Base-by-base conservation (phyloP, 1,140 invertebrate genomes). In the Diprion similis region DNA sequence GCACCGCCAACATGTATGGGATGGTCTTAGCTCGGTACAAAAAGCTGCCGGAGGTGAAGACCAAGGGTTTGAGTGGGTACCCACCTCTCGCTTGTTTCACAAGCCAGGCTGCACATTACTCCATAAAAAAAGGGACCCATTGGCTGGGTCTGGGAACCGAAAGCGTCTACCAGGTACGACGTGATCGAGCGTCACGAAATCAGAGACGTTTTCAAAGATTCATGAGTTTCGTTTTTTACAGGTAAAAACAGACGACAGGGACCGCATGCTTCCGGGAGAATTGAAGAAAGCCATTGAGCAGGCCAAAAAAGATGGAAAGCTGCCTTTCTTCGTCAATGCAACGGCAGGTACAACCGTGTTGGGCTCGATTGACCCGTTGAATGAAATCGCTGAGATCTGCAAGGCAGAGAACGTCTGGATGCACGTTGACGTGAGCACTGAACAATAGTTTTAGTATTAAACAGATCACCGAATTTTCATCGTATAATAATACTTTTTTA, bases 41-140 rank as follows among this genome's bases (percentile, higher is more conserved):
- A 51, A 85, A 86, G 37, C 92, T 92, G 74, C 97, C 97, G 0
- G 87, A 94, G 8, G 88, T 92, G 0, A 98, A 98, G 84, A 88
- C 84, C 0, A 90, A 92, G 64, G 94, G 94, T 7, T 83, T 94
- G 73, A 89, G 85, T 75, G 85, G 83, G 10, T 78, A 91, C 37
- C 91, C 91, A 2, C 90, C 90, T 7, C 79, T 95, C 70, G 91
- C 91, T 0, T 84, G 92, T 8, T 95, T 94, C 75, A 92, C 93
- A 24, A 95, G 94, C n/a, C 90, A 94, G 82, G 93, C 96, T 87
- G 92, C 94, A 73, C 97, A 98, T 85, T 98, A 98, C 84, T 98
- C 97, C 0, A 91, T 97, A 15, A 89, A 90, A 76, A 96, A 96
- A 86, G 92, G 90, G 4, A 92, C 93, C 1, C 92, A 95, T 79